These are phyloP conservation scores for Lepidocyrtoides sp. DNA, from an alignment of 2,888 invertebrate genomes.

Conservation along the genomic window DNA sequence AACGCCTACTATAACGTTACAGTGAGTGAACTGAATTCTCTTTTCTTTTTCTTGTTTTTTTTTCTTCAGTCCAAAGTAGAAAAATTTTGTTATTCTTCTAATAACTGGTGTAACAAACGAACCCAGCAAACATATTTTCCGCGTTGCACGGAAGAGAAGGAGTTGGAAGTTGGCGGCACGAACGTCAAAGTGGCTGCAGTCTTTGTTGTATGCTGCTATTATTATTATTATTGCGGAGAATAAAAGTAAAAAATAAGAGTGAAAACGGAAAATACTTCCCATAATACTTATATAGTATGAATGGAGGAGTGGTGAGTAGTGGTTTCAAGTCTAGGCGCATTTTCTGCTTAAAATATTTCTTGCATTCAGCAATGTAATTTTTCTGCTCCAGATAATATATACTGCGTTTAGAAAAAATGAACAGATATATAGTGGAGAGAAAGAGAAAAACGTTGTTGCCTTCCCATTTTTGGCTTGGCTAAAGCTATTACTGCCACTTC, in stretches of 20 bases:
- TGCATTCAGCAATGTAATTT: background rate
- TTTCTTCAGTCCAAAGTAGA: background rate
- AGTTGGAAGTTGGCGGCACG: constrained; percentile 3
- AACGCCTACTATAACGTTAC: background rate
- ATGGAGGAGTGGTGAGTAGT: background rate
- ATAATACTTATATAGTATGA: constrained; percentile 50
- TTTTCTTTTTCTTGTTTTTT: constrained; percentile 1
- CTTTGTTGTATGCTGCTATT: constrained; percentile 30
- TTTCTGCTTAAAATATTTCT: background rate
- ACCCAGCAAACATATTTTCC: constrained; percentile 8
- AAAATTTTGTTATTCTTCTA: constrained; percentile 10
- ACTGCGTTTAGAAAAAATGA: background rate
- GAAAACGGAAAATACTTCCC: constrained; percentile 41
- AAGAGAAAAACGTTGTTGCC: constrained; percentile 7
- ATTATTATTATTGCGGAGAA: constrained; percentile 18
- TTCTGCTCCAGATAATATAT: background rate
- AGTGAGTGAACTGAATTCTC: background rate
- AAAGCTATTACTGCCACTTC: constrained; percentile 72
- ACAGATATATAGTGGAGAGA: constrained; percentile 26
- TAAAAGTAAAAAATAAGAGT: constrained; percentile 41
- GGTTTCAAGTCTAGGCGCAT: background rate
- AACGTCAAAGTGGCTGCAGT: constrained; percentile 31
- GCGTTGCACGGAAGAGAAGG: background rate
- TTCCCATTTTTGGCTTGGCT: constrained; percentile 56
- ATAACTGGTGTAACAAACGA: constrained; percentile 18